Percentiles rank a stretch among this genome's conserved stretches.
Conservation (phyloP, 2,113 vertebrate genomes). For the Nyctereutes procyonoides region DNA sequence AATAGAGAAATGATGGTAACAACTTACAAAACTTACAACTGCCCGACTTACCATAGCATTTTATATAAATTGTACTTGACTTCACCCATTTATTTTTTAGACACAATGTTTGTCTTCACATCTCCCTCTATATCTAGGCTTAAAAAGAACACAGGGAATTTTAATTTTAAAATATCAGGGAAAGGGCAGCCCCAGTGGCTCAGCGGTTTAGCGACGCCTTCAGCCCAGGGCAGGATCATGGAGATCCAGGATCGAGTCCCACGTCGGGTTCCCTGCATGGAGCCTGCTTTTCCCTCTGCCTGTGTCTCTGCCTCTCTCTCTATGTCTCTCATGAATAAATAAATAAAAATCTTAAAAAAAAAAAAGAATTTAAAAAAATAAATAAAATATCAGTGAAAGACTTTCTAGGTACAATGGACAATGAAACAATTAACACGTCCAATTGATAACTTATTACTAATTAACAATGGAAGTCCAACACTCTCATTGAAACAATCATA, state of each 20-base stretch:
- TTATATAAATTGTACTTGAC: background rate
- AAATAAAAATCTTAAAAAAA: too few relatives aligned
- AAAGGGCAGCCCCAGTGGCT: too few relatives aligned
- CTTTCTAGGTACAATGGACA: background rate
- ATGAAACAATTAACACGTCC: background rate
- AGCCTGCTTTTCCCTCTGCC: too few relatives aligned
- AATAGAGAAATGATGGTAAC: background rate
- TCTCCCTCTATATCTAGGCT: background rate
- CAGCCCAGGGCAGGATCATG: too few relatives aligned
- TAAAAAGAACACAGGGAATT: background rate
- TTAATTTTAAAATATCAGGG: constrained; percentile 1
- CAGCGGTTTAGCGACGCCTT: too few relatives aligned
- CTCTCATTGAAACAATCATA: background rate
- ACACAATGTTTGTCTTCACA: background rate
- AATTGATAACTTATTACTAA: too few relatives aligned
- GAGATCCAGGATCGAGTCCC: too few relatives aligned
- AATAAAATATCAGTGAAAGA: background rate
- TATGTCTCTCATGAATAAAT: too few relatives aligned
- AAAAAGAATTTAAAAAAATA: too few relatives aligned
- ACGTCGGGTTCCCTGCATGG: too few relatives aligned
- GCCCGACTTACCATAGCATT: background rate
- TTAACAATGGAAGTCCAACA: background rate
- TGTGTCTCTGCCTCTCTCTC: too few relatives aligned
- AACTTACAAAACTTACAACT: background rate
- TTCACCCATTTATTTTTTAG: background rate